Evolutionary conservation across 1,140 invertebrate species (phyloP).

Genomic region (Sitodiplosis mosellana): DNA sequence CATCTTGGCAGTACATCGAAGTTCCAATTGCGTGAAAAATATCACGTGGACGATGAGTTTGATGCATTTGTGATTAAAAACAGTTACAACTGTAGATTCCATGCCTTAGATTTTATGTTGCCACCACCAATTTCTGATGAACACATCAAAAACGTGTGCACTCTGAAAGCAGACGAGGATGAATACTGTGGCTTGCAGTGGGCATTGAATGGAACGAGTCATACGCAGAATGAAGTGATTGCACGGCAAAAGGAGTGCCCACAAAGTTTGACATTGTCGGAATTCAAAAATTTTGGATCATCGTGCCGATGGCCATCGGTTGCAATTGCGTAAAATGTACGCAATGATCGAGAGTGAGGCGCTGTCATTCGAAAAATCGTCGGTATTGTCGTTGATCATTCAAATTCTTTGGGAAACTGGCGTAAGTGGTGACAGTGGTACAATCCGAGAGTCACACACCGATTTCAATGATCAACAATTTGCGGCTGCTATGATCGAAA

Average conservation of each 20-base stretch:
- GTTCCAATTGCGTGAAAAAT: background rate
- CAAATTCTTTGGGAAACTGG: background rate
- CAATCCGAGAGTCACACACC: background rate
- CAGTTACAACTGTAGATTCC: background rate
- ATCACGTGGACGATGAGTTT: background rate
- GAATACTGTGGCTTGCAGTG: background rate
- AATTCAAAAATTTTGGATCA: background rate
- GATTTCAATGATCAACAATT: background rate
- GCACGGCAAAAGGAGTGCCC: background rate
- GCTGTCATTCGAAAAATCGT: background rate
- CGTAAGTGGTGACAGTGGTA: background rate
- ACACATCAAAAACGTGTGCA: background rate
- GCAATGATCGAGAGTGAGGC: background rate
- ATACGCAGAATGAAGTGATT: background rate
- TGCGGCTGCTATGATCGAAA: background rate
- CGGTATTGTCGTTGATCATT: background rate
- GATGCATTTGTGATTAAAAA: background rate
- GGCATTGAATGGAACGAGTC: background rate
- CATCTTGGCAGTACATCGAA: background rate
- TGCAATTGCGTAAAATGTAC: background rate
- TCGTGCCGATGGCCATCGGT: background rate
- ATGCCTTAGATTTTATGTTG: background rate
- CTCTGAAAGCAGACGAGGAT: background rate
- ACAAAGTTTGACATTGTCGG: background rate
- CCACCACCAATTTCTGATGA: background rate